Evolutionary conservation across 2,888 invertebrate genomes (phyloP).

Genomic region (Scaptomyza reducta): DNA sequence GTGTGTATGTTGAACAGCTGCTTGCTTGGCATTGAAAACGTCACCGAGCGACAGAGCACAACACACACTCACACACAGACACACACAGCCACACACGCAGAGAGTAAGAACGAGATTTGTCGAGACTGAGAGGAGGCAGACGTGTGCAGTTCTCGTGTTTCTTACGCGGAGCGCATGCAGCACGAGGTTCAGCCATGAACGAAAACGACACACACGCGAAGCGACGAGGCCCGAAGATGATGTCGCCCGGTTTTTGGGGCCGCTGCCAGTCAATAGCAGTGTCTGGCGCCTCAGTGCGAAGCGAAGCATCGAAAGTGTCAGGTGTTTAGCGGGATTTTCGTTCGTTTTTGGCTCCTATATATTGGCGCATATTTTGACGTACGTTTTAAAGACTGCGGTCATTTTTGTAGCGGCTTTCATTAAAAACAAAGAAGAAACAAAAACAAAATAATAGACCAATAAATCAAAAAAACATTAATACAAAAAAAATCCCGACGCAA

Average conservation of each 20-base stretch:
- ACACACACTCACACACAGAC: neutral
- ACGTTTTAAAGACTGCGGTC: constrained; percentile 49
- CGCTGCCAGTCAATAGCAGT: constrained; percentile 34
- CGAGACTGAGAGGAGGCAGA: constrained; percentile 15
- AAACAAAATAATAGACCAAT: constrained; percentile 15
- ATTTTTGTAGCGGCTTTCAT: constrained; percentile 40
- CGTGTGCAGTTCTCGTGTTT: constrained; percentile 43
- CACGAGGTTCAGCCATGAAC: constrained; percentile 19
- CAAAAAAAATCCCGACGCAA: constrained; percentile 11
- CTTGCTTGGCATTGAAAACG: constrained; percentile 77
- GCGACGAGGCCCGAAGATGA: constrained; percentile 27
- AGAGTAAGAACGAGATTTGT: constrained; percentile 15
- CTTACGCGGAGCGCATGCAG: constrained; percentile 19
- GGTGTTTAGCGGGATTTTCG: constrained; percentile 38
- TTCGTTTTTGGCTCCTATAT: constrained; percentile 28
- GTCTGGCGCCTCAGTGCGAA: constrained; percentile 63
- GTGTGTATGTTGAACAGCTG: constrained; percentile 59
- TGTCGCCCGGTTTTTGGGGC: constrained; percentile 65
- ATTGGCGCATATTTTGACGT: constrained; percentile 71
- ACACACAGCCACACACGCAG: neutral
- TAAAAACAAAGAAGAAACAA: constrained; percentile 21
- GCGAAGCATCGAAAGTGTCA: constrained; percentile 59
- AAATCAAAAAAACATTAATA: constrained; percentile 5
- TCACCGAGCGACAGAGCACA: constrained; percentile 36
- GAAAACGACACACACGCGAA: constrained; percentile 8